Conservation (phyloP, 2,113 vertebrate genomes). For the Panthera leo region DNA sequence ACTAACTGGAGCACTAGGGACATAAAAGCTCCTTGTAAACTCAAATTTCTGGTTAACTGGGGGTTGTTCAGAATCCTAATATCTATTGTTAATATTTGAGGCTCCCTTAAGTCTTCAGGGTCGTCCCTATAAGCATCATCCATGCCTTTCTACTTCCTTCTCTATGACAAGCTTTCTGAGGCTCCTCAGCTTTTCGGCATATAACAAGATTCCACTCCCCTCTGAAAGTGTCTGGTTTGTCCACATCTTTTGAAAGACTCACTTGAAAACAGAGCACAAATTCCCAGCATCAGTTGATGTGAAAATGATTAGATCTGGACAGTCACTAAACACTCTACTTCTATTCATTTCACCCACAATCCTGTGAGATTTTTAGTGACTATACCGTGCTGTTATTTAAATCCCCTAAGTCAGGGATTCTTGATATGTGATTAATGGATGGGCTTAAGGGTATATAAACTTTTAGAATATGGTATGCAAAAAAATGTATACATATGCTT, state of each 20-base stretch:
- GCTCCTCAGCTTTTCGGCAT: neutral
- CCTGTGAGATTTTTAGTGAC: neutral
- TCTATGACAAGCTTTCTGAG: neutral
- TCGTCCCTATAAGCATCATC: neutral
- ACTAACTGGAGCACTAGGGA: neutral
- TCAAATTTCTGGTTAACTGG: neutral
- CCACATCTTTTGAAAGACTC: neutral
- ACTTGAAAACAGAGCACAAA: neutral
- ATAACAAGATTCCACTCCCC: neutral
- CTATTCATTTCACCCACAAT: neutral
- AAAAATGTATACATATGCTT: neutral
- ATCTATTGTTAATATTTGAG: neutral
- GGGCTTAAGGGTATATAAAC: neutral
- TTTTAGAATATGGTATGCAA: neutral
- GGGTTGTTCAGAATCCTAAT: neutral
- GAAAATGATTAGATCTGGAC: neutral
- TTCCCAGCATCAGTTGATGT: neutral
- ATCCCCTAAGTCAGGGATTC: neutral
- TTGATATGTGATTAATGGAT: neutral
- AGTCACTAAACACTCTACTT: neutral
- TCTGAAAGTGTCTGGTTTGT: neutral
- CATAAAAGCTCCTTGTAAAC: neutral
- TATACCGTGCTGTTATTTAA: neutral
- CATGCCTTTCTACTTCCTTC: neutral
- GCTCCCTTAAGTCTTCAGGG: neutral